These are phyloP conservation scores for Diachasmimorpha longicaudata DNA, from an alignment of 1,140 invertebrate species.

Conservation along the genomic window DNA sequence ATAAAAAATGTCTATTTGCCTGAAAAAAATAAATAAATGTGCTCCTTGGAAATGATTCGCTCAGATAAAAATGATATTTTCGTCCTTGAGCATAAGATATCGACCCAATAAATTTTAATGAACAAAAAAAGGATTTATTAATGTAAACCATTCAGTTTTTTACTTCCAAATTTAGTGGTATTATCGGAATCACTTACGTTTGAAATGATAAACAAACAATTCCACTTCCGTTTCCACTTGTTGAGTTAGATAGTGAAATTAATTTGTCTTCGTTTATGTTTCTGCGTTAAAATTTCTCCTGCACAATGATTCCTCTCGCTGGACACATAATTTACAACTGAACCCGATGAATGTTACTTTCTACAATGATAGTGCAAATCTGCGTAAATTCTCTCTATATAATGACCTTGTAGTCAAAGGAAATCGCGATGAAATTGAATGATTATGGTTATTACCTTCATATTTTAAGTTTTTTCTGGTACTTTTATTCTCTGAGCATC, in stretches of 20 bases:
- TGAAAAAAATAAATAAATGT: no score
- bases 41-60: no score
- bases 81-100: no score
- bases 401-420: background rate
- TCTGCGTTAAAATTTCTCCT: background rate
- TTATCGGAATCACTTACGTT: background rate
- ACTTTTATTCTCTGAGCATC: background rate
- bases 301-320: background rate
- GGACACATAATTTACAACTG: background rate
- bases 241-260: background rate
- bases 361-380: background rate
- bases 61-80: no score
- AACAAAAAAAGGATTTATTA: background rate
- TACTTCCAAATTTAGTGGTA: background rate
- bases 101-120: no score
- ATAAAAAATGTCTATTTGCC: no score
- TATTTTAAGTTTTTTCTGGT: background rate
- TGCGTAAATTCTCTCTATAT: background rate
- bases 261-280: background rate
- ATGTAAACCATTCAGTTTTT: background rate
- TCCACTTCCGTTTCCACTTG: background rate
- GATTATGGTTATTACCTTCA: background rate
- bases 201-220: background rate
- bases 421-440: background rate
- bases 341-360: background rate